These are phyloP conservation scores for Tolmerus cingulatus DNA, from an alignment of 2,888 invertebrate genomes.

Conservation along the genomic window DNA sequence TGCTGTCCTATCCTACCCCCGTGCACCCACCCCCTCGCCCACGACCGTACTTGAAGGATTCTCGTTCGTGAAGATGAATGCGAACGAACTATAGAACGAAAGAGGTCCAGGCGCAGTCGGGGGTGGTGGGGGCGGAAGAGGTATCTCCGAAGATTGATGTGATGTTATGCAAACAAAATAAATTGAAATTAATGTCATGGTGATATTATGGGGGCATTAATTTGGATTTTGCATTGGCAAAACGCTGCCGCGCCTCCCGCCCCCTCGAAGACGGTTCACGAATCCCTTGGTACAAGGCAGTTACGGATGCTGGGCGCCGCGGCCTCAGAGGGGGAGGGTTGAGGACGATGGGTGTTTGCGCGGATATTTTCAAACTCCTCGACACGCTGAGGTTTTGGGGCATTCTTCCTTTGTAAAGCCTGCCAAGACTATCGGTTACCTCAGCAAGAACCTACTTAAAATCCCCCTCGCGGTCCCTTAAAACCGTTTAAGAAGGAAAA, in stretches of 20 bases:
- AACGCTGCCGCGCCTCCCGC: background rate
- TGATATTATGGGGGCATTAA: slow-evolving; percentile 37
- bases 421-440: slow-evolving; percentile 22
- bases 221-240: slow-evolving; percentile 30
- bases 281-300: background rate
- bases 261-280: background rate
- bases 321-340: background rate
- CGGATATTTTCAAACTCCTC: background rate
- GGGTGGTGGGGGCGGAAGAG: background rate
- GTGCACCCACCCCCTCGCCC: background rate
- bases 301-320: background rate
- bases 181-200: slow-evolving; percentile 41
- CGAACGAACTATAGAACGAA: background rate
- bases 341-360: background rate
- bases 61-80: slow-evolving; percentile 23
- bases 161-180: slow-evolving; percentile 38
- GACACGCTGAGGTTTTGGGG: background rate
- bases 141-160: slow-evolving; percentile 38
- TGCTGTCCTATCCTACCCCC: background rate
- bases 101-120: background rate
- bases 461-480: background rate
- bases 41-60: background rate
- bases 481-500: slow-evolving; percentile 27
- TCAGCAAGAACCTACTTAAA: slow-evolving; percentile 14
- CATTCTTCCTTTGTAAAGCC: background rate